Evolutionary conservation across 2,113 vertebrate species (phyloP), one percentile per base, ranked within the genome.

Genomic region (Orientallactaga bullata): DNA sequence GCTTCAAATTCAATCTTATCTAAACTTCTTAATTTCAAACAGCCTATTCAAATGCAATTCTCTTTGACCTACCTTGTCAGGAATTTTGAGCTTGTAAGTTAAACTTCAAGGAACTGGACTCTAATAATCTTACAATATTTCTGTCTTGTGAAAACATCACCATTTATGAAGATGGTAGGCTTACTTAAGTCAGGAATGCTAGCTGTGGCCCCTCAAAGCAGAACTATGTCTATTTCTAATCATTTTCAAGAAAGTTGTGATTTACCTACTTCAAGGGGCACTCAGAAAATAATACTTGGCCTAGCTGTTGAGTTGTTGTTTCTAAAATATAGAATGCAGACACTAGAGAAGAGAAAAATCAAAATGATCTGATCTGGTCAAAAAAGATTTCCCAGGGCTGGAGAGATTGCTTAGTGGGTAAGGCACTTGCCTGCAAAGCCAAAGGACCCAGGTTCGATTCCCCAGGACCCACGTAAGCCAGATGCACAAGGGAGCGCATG

Each of bases 1-100:
- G 7, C 28, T 39, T 8, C 24, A 39, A 42, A 71, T 85, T 77
- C 72, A 9, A 7, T 79, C 35, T 88, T 63, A 69, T 30, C 17
- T 60, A 37, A 80, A 39, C 21, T 58, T 90, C n/a, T 73, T 81
- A 51, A 83, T 93, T 96, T 94, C 73, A 78, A 87, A 85, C 5
- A 91, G 7, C 32, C 72, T 79, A 55, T 26, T 10, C 15, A 82
- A 74, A 78, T 5, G 77, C 32, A 21, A 85, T 18, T 88, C 55
- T 32, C 85, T 66, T 13, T 68, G 3, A 69, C 84, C 3, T 20
- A 21, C 23, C 28, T 93, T 86, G 60, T 55, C 71, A 92, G 47
- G 39, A 91, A 16, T 81, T 85, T 88, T 39, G 17, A 39, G 82
- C 23, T 79, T 74, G 16, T 65, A 85, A 28, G 90, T 82, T 91